Base-by-base conservation (phyloP, 2,113 vertebrate species). In the Marmota monax region DNA sequence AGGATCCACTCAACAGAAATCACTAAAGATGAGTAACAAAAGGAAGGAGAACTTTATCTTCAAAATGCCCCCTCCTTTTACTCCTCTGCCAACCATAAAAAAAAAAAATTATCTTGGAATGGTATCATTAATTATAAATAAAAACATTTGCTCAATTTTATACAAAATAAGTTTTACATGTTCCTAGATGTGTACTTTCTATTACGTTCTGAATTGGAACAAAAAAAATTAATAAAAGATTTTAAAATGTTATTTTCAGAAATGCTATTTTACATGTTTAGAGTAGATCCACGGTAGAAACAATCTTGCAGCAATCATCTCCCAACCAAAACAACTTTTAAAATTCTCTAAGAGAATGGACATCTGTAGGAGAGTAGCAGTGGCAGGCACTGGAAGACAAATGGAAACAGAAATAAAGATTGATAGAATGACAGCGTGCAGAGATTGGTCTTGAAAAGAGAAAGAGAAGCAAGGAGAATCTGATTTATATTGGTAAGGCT, bases 331-430 rank as follows among this genome's bases (percentile, higher is more conserved):
- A 78, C 42, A 91, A 32, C 48, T 92, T 76, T 94, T 87, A 77
- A 83, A 86, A 94, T 73, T 84, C 61, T 48, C 37, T 25, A 51
- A 83, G n/a, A 89, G 12, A 29, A 79, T 9, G 4, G 32, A 61
- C 65, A 37, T 73, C 53, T 29, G n/a, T 0, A 77, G 42, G 27
- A 90, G n/a, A 39, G 20, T 3, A 63, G 23, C 39, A 72, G 32
- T 5, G 0, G 72, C 58, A 65, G 82, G 58, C 65, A 27, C 48
- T 72, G 67, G 61, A 58, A 92, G 82, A 92, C 77, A 91, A 93
- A 91, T 92, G 89, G 61, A 73, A 93, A 67, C 73, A 88, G 58
- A 92, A 84, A 92, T 94, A 67, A 73, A 94, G 90, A 67, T 69
- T 67, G 72, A 97, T 65, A 77, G 92, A 63, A 80, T 90, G 96